Percentiles rank a stretch among this genome's conserved stretches.
Evolutionary conservation across 2,113 vertebrate species (phyloP).

Genomic region (Microtus pennsylvanicus): DNA sequence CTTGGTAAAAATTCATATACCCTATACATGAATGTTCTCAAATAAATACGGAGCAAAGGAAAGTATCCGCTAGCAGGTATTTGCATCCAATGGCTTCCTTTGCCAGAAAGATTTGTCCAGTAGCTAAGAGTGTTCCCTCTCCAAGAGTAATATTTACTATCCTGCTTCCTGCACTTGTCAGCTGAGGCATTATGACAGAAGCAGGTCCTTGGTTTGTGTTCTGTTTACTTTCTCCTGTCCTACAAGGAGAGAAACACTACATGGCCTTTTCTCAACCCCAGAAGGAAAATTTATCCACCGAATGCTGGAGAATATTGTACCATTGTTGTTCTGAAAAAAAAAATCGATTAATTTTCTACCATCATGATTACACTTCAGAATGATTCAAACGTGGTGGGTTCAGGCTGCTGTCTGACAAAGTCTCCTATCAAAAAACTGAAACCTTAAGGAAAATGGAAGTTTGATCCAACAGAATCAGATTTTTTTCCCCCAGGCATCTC

Average conservation of each 20-base stretch:
- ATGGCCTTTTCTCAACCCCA: neutral
- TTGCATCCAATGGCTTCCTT: neutral
- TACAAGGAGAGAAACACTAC: neutral
- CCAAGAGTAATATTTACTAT: conserved; percentile 21
- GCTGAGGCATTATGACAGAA: neutral
- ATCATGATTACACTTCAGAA: neutral
- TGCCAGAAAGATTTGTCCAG: neutral
- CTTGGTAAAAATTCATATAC: neutral
- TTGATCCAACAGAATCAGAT: conserved; percentile 28
- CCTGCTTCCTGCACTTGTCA: conserved; percentile 36
- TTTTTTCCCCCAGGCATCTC: neutral
- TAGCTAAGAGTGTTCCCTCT: neutral
- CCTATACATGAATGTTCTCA: neutral
- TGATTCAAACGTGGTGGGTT: conserved; percentile 18
- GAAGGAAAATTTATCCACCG: conserved; percentile 10
- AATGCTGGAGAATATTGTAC: neutral
- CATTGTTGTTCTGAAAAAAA: neutral
- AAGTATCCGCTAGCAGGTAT: neutral
- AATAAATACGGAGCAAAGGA: neutral
- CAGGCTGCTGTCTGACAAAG: neutral
- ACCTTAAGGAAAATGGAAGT: conserved; percentile 15
- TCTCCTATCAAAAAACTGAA: neutral
- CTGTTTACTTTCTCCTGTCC: neutral
- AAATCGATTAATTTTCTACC: neutral
- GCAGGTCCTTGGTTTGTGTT: neutral